These are phyloP conservation scores for Callyntrura guangdongensis DNA, from an alignment of 2,888 invertebrate species.

Conservation along the genomic window DNA sequence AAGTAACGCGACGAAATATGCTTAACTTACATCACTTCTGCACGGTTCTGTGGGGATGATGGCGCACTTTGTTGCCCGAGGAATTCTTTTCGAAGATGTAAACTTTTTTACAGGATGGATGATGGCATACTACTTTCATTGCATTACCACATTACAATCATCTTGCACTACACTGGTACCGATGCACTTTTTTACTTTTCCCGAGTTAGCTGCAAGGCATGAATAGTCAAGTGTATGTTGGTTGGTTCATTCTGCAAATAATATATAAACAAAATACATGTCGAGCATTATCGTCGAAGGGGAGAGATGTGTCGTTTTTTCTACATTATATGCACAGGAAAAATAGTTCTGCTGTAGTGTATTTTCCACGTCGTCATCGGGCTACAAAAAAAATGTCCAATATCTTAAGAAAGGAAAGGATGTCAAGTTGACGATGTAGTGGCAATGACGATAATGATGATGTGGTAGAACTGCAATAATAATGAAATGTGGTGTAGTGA, in stretches of 20 bases:
- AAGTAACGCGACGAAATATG: background rate
- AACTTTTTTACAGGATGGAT: conserved; percentile 4
- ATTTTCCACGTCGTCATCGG: background rate
- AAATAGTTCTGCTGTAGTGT: background rate
- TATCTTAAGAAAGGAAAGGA: conserved; percentile 26
- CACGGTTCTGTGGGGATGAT: background rate
- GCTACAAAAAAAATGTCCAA: too few relatives aligned
- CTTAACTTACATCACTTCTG: conserved; percentile 2
- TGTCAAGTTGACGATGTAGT: conserved; percentile 35
- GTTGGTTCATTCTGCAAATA: background rate
- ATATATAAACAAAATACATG: background rate
- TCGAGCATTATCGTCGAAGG: background rate
- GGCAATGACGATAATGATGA: background rate
- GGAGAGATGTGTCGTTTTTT: background rate
- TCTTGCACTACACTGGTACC: background rate
- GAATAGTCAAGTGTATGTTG: background rate
- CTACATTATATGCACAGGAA: background rate
- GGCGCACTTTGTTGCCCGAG: conserved; percentile 17
- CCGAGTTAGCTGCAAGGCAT: too few relatives aligned
- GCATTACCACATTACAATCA: background rate
- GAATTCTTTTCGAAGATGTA: conserved; percentile 22
- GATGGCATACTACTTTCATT: background rate
- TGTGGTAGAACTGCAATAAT: conserved; percentile 43
- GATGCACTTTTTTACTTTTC: too few relatives aligned
- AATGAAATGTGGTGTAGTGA: background rate